phyloP scores from a whole-genome alignment of 2,113 vertebrate species.

The Clarias gariepinus region DNA sequence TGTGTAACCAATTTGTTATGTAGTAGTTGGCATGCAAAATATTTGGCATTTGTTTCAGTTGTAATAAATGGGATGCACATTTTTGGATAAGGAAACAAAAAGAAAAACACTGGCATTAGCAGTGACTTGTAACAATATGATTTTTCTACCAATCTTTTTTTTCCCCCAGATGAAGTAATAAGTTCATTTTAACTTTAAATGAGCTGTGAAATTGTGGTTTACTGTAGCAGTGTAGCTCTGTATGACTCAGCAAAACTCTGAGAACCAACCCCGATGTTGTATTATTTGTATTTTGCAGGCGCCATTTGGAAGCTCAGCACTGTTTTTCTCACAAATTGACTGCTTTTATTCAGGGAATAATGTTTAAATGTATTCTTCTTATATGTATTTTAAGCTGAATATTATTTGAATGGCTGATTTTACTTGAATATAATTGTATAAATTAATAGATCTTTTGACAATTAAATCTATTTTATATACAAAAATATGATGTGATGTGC shows the following conservation, averaged over 20 bases:
- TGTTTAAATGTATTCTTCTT: constrained; percentile 7
- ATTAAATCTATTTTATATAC: constrained; percentile 30
- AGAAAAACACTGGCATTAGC: not conserved
- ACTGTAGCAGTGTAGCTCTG: not conserved
- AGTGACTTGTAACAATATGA: not conserved
- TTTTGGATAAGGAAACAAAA: not conserved
- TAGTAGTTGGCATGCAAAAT: not conserved
- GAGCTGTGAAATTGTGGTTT: not conserved
- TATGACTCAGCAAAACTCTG: constrained; percentile 4
- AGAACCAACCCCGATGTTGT: not conserved
- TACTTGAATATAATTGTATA: not conserved
- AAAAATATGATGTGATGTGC: not conserved
- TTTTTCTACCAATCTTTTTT: not conserved
- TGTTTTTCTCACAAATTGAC: not conserved
- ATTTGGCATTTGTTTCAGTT: not conserved
- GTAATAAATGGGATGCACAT: not conserved
- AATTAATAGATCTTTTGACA: not conserved
- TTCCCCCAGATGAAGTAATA: not conserved
- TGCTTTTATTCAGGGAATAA: constrained; percentile 28
- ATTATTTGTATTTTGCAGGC: constrained; percentile 17
- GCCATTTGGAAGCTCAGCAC: not conserved
- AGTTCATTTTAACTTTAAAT: constrained; percentile 10
- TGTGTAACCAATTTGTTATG: not conserved
- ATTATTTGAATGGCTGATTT: constrained; percentile 4
- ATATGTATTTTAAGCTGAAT: constrained; percentile 3